These are phyloP conservation scores for Sphaeridia pumilis DNA, from an alignment of 2,888 invertebrate species.

Conservation along the genomic window DNA sequence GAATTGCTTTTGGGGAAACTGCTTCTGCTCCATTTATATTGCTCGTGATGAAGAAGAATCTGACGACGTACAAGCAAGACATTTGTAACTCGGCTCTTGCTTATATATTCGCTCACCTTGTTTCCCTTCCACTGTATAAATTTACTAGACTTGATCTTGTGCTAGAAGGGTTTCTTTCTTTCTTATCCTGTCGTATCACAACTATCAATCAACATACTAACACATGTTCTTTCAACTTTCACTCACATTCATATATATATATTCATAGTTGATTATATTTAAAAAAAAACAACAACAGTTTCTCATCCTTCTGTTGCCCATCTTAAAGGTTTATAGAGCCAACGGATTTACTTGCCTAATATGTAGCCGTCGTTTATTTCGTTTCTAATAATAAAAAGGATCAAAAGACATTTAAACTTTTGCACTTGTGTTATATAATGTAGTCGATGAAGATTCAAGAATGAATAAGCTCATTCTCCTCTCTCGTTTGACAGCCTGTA, in stretches of 20 bases:
- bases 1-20: slow-evolving; percentile 9
- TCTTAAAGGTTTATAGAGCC: background rate
- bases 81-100: no score
- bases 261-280: slow-evolving; percentile 6
- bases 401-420: no score
- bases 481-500: no score
- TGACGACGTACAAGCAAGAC: no score
- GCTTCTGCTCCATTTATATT: no score
- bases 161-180: no score
- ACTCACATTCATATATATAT: slow-evolving; percentile 2
- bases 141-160: no score
- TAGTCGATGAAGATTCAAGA: no score
- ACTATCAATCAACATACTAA: background rate
- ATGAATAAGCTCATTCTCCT: no score
- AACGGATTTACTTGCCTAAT: background rate
- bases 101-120: slow-evolving; percentile 16
- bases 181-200: background rate
- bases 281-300: background rate
- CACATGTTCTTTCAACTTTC: background rate
- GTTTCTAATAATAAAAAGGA: background rate
- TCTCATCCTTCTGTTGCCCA: background rate
- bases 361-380: background rate
- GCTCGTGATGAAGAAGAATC: no score
- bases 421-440: no score
- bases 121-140: slow-evolving; percentile 8